phyloP scores from a whole-genome alignment of 1,140 invertebrate species.

The Drosophila lini region DNA sequence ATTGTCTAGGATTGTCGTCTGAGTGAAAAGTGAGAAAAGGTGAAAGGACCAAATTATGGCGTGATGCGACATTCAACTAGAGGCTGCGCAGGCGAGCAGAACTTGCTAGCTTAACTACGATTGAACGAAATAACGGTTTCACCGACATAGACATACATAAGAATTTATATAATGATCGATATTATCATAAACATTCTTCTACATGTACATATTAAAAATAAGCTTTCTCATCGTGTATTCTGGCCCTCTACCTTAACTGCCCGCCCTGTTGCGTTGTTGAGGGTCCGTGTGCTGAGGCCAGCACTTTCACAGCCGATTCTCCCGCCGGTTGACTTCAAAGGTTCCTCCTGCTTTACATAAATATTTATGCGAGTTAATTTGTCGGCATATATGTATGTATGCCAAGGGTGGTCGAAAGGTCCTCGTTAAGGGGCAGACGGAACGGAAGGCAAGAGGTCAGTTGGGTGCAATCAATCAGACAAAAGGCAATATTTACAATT shows the following conservation, averaged over 20 bases:
- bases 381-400: slow-evolving; percentile 66
- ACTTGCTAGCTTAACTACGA: too few species aligned
- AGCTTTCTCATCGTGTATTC: neutral
- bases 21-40: too few species aligned
- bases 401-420: slow-evolving; percentile 1
- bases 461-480: slow-evolving; percentile 70
- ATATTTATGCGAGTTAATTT: slow-evolving; percentile 82
- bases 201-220: slow-evolving; percentile 7
- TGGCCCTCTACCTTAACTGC: neutral
- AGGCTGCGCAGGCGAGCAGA: too few species aligned
- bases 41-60: too few species aligned
- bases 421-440: neutral
- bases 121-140: too few species aligned
- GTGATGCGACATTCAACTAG: too few species aligned
- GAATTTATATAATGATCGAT: neutral
- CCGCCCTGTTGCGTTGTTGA: neutral
- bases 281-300: slow-evolving; percentile 2
- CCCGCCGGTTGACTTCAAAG: slow-evolving; percentile 44
- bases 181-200: neutral
- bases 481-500: slow-evolving; percentile 78
- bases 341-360: slow-evolving; percentile 61
- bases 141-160: too few species aligned
- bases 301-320: slow-evolving; percentile 28
- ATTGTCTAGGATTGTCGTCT: too few species aligned
- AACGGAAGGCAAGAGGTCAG: slow-evolving; percentile 2